Evolutionary conservation across 2,797 vertebrate genomes (phyloP).

Genomic region (Oryzias dopingdopingensis): DNA sequence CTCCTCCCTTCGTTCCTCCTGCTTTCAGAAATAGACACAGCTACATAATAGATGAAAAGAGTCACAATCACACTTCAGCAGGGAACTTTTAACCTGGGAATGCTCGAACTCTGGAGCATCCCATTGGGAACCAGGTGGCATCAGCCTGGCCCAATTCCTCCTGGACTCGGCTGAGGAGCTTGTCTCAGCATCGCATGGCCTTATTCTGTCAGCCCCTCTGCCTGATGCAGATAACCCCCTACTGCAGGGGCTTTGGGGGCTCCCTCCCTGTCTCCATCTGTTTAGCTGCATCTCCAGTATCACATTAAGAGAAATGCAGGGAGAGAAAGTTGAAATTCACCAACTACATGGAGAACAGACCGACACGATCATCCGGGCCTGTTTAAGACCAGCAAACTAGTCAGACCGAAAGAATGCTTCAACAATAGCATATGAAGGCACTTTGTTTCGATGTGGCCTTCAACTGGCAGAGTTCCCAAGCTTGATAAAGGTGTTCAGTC

Average conservation of each 20-base stretch:
- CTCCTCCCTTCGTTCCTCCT: neutral
- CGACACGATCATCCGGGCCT: slow-evolving; percentile 8
- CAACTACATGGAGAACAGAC: slow-evolving; percentile 22
- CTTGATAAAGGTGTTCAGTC: slow-evolving; percentile 3
- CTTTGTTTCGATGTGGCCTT: slow-evolving; percentile 30
- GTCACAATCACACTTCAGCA: neutral
- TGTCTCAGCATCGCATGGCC: slow-evolving; percentile 68
- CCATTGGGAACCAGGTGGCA: slow-evolving; percentile 44
- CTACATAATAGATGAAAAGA: slow-evolving; percentile 25
- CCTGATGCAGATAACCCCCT: slow-evolving; percentile 77
- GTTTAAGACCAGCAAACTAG: slow-evolving; percentile 13
- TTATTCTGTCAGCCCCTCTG: slow-evolving; percentile 85
- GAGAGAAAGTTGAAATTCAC: slow-evolving; percentile 36
- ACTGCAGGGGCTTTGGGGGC: slow-evolving; percentile 60
- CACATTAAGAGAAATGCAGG: slow-evolving; percentile 32
- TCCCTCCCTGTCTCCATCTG: slow-evolving; percentile 76
- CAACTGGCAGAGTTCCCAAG: slow-evolving; percentile 2
- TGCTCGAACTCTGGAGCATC: slow-evolving; percentile 25
- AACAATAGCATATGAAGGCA: slow-evolving; percentile 12
- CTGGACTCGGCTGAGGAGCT: slow-evolving; percentile 33
- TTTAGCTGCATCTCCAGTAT: slow-evolving; percentile 53
- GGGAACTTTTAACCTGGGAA: slow-evolving; percentile 16
- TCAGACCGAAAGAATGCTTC: slow-evolving; percentile 10
- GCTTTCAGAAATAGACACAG: slow-evolving; percentile 6
- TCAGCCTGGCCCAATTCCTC: slow-evolving; percentile 20